Conservation (phyloP, 2,113 vertebrate species). For the Cygnus atratus region DNA sequence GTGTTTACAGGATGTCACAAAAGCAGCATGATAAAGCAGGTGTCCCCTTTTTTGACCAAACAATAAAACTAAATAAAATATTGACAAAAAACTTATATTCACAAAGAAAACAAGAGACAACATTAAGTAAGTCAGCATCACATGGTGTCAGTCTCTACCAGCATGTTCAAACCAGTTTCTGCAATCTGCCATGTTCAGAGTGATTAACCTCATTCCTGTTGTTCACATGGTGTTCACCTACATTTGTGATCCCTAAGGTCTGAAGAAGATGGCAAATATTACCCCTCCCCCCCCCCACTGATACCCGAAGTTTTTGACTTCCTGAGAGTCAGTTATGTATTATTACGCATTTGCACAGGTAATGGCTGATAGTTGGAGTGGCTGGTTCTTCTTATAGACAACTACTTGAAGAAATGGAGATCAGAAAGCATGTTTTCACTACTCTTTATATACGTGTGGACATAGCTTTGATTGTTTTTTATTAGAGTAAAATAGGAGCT, state of each 20-base stretch:
- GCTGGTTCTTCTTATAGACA: background rate
- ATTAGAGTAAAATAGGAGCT: background rate
- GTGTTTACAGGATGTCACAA: background rate
- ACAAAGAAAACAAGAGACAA: background rate
- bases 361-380: background rate
- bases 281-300: too few relatives aligned
- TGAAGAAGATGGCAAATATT: background rate
- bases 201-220: accelerated
- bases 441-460: background rate
- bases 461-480: background rate
- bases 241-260: background rate
- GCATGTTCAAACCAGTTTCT: background rate
- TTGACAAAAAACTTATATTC: background rate
- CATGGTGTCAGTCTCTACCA: background rate
- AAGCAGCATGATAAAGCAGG: background rate
- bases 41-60: background rate
- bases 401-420: background rate
- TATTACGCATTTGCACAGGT: background rate
- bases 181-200: background rate
- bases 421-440: background rate
- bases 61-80: background rate
- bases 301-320: background rate
- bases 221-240: accelerated
- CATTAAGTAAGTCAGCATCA: background rate
- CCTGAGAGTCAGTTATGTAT: background rate